These are phyloP conservation scores for Antechinus stuartii DNA, from an alignment of 2,113 vertebrate genomes.

Conservation along the genomic window DNA sequence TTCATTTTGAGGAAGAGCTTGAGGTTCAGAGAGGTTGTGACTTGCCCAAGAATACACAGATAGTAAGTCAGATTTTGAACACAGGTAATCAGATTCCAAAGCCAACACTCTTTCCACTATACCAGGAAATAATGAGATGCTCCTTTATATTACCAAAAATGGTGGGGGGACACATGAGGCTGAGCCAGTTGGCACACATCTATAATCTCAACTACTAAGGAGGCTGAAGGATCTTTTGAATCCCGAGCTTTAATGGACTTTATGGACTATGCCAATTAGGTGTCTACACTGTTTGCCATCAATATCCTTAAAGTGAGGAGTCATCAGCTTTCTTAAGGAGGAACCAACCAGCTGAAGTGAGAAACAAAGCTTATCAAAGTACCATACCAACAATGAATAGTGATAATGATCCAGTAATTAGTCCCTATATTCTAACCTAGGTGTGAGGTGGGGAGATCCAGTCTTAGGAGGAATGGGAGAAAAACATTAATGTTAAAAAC, in stretches of 20 bases:
- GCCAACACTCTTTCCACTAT: background rate
- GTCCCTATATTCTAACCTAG: too few relatives aligned
- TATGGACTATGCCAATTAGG: background rate
- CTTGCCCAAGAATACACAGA: background rate
- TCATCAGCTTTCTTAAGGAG: background rate
- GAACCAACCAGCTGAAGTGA: background rate
- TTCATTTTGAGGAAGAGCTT: background rate
- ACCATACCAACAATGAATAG: background rate
- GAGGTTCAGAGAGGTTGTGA: background rate
- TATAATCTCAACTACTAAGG: background rate
- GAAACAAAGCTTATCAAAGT: background rate
- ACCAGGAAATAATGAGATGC: background rate
- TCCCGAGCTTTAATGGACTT: background rate
- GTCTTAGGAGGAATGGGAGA: background rate
- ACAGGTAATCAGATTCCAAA: background rate
- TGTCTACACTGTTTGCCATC: background rate
- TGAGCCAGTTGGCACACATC: background rate
- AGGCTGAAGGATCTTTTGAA: background rate
- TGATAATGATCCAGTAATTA: background rate
- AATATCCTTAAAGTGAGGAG: background rate
- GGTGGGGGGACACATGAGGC: too few relatives aligned
- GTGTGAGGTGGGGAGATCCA: background rate
- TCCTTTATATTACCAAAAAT: background rate
- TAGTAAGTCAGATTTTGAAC: background rate
- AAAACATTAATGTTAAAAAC: background rate